Percentiles rank a stretch among this genome's conserved stretches.
phyloP scores from a whole-genome alignment of 2,113 vertebrate species.

The Myrmecophaga tridactyla region DNA sequence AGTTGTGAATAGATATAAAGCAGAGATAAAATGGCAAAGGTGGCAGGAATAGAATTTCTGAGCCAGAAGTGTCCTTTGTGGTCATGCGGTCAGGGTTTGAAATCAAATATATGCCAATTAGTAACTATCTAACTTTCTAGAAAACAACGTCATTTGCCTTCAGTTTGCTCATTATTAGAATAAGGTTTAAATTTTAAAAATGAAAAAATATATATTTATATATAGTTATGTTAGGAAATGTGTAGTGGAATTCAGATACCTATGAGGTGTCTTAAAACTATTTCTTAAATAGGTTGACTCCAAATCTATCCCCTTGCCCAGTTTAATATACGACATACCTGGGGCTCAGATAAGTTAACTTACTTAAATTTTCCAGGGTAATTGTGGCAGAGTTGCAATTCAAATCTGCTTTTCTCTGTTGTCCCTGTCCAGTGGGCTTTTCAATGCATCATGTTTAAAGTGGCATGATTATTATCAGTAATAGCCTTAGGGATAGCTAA shows the following conservation, averaged over 20 bases:
- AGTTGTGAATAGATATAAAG: not conserved
- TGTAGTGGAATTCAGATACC: not conserved
- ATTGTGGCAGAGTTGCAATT: conserved; percentile 1
- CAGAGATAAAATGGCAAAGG: not conserved
- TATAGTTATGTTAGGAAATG: not conserved
- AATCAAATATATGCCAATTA: not conserved
- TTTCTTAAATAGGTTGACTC: not conserved
- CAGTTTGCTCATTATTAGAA: conserved; percentile 25
- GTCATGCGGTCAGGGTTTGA: not conserved
- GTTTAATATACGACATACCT: conserved; percentile 20
- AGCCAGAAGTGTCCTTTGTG: not conserved
- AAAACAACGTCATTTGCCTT: not conserved
- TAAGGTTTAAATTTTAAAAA: conserved; percentile 44
- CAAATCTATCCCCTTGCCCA: not conserved
- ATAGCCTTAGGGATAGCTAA: not conserved
- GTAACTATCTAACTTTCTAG: not conserved
- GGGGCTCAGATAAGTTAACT: not conserved
- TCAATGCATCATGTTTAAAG: not conserved
- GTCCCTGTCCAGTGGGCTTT: not conserved
- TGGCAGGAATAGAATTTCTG: not conserved
- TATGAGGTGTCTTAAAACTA: not conserved
- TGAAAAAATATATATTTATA: not conserved
- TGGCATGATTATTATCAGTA: conserved; percentile 12
- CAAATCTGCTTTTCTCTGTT: not conserved
- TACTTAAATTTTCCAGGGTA: conserved; percentile 28